Evolutionary conservation across 2,797 vertebrate genomes (phyloP), one percentile per base, ranked within the genome.

Genomic region (Chaenodraco wilsoni): DNA sequence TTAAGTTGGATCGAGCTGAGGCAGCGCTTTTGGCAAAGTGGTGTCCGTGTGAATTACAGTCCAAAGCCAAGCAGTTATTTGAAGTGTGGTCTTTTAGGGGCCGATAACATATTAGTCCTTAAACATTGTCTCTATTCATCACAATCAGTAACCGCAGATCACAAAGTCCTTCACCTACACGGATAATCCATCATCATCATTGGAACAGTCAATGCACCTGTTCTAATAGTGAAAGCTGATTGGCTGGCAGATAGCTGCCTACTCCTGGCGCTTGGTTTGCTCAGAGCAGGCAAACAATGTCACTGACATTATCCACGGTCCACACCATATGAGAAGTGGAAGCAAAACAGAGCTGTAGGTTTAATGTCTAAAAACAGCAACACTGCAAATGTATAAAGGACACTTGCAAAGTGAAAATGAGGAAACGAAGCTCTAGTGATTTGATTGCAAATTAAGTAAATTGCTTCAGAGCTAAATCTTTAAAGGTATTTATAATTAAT

Each of bases 191-290:
- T 84, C 55, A 74, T 73, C 65, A 57, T 79, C 68, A 40, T 55
- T 82, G 72, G 65, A 65, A 65, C 72, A 65, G 67, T 33, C 45
- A 14, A 46, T 3, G 0, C 68, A 70, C 71, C 76, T 82, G 76
- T 74, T 83, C 65, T 76, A 73, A 85, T 72, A 57, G 64, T 67
- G 54, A 80, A 77, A 76, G 75, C 63, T 59, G 84, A 85, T 84
- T 76, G 71, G 65, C 50, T 50, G 65, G 72, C 61, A 54, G 66
- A 48, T 10, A 27, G 33, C 48, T 6, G 48, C 48, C 8, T 23
- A 60, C 61, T 71, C 56, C 19, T 15, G 23, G 17, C 31, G 66
- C 49, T n/a, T 16, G 44, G 61, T 62, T 84, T 51, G 64, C 52
- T 57, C 45, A 33, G 31, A 31, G 31, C 23, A 15, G 16, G 1